These are phyloP conservation scores for Brienomyrus longianalis DNA, from an alignment of 2,113 vertebrate species.

Conservation along the genomic window DNA sequence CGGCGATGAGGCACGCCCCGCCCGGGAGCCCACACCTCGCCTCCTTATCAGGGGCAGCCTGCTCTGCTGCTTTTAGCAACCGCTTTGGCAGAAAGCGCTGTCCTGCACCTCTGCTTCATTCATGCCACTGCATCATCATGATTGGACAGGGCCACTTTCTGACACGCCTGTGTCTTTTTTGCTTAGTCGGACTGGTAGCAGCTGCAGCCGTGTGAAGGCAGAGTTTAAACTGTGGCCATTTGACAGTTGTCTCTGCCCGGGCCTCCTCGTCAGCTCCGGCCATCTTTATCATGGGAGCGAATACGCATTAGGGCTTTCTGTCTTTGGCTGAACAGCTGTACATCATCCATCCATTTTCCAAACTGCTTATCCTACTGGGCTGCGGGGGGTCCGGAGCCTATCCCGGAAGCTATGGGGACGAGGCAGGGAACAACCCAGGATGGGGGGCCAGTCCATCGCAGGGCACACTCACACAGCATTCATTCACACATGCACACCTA, in stretches of 20 bases:
- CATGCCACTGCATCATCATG: not conserved
- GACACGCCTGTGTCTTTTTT: not conserved
- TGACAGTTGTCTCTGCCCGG: not conserved
- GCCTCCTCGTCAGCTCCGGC: not conserved
- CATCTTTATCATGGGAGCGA: not conserved
- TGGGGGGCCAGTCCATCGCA: too few species aligned
- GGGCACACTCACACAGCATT: too few species aligned
- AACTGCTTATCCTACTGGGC: too few species aligned
- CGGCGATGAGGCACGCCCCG: slow-evolving; percentile 1
- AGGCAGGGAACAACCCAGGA: too few species aligned
- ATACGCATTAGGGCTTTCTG: not conserved
- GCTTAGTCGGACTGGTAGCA: not conserved
- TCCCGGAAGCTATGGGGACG: too few species aligned
- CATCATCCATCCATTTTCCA: too few species aligned
- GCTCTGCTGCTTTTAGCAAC: not conserved
- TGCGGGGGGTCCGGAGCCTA: too few species aligned
- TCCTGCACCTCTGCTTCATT: not conserved
- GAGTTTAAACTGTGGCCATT: not conserved
- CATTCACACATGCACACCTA: too few species aligned
- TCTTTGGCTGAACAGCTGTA: not conserved
- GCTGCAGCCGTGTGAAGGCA: not conserved
- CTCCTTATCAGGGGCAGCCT: not conserved
- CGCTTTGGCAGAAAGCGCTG: not conserved
- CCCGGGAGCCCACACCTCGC: not conserved
- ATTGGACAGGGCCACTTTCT: not conserved